Percentiles rank a stretch among this genome's conserved stretches.
phyloP scores from a whole-genome alignment of 1,140 invertebrate species.

The Cylas formicarius region DNA sequence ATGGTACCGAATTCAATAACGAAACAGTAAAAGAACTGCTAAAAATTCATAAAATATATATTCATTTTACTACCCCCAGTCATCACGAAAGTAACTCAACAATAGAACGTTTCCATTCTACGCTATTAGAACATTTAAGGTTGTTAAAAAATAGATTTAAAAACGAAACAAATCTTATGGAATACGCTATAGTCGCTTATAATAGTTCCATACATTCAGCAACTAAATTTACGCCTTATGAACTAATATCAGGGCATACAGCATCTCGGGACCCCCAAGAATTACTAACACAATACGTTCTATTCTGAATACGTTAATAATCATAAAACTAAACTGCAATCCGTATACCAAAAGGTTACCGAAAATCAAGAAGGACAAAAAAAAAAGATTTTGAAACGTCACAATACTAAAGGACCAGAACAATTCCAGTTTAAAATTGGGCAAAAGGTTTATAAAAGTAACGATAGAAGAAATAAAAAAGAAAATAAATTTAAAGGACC shows the following conservation, averaged over 20 bases:
- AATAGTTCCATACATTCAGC: conserved; percentile 11
- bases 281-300: background rate
- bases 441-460: conserved; percentile 11
- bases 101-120: conserved; percentile 11
- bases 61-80: conserved; percentile 8
- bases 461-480: conserved; percentile 8
- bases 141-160: conserved; percentile 5
- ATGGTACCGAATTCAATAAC: conserved; percentile 10
- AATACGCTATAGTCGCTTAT: conserved; percentile 10
- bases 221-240: conserved; percentile 14
- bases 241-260: conserved; percentile 12
- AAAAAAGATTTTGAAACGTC: background rate
- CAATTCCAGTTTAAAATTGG: background rate
- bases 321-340: conserved; percentile 6
- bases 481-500: conserved; percentile 10
- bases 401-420: background rate
- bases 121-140: conserved; percentile 8
- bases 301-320: background rate
- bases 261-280: conserved; percentile 4
- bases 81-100: conserved; percentile 1
- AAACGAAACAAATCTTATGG: conserved; percentile 4
- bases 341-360: conserved; percentile 3
- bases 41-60: conserved; percentile 11
- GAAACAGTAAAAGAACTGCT: conserved; percentile 7
- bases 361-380: conserved; percentile 2